Conservation (phyloP, 1,140 invertebrate species). For the Cardiocondyla obscurior region DNA sequence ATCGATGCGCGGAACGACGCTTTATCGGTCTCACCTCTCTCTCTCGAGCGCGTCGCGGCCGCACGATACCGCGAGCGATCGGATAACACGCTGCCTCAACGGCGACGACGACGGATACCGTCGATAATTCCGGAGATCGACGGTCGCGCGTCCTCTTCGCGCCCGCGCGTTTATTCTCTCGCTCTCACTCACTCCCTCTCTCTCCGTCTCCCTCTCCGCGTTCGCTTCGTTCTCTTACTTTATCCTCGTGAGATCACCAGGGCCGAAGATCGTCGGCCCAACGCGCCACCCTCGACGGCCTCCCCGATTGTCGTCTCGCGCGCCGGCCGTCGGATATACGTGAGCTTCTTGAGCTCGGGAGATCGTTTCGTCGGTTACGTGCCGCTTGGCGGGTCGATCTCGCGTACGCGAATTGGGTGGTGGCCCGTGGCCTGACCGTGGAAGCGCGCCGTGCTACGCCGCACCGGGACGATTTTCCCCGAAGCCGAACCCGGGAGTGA, state of each 20-base stretch:
- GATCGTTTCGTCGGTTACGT: constrained; percentile 24
- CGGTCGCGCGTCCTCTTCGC: neutral
- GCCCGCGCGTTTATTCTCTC: neutral
- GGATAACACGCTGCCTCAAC: too few relatives aligned
- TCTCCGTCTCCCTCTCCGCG: neutral
- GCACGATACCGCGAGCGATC: too few relatives aligned
- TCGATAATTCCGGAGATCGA: constrained; percentile 1
- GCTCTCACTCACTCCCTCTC: neutral
- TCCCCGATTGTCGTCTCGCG: neutral
- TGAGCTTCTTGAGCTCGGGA: too few relatives aligned
- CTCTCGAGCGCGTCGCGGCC: too few relatives aligned
- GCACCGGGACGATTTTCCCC: constrained; percentile 79
- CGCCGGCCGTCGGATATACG: neutral
- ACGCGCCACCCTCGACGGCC: neutral
- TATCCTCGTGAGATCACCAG: constrained; percentile 12
- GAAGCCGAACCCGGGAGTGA: constrained; percentile 82
- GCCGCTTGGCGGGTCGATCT: too few relatives aligned
- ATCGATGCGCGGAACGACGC: too few relatives aligned
- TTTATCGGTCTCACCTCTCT: too few relatives aligned
- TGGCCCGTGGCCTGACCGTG: constrained; percentile 8
- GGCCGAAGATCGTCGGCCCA: constrained; percentile 21
- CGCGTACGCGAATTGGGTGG: constrained; percentile 10
- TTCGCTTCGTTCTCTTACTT: constrained; percentile 16
- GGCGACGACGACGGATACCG: neutral
- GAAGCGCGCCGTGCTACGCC: constrained; percentile 44